Evolutionary conservation across 2,113 vertebrate genomes (phyloP).

Genomic region (Platysteira castanea): DNA sequence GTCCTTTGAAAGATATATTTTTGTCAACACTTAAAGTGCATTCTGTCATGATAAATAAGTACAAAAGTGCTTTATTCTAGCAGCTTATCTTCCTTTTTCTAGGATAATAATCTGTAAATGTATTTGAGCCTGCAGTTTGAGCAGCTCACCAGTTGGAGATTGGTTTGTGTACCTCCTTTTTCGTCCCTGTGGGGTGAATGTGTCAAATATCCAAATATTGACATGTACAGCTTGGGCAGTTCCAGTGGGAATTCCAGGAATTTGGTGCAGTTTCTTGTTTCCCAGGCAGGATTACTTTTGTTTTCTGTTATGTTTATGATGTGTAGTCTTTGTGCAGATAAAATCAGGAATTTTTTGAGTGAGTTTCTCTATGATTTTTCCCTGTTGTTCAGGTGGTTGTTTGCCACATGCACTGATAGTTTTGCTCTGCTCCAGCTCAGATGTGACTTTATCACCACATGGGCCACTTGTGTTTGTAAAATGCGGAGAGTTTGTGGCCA

Average conservation of each 20-base stretch:
- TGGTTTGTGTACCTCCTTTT: not conserved
- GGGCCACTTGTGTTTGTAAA: not conserved
- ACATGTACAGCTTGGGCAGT: not conserved
- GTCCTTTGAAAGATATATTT: not conserved
- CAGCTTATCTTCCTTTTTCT: not conserved
- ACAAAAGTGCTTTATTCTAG: not conserved
- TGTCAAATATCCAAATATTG: not conserved
- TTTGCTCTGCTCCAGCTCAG: not conserved
- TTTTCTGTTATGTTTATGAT: not conserved
- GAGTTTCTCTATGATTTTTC: not conserved
- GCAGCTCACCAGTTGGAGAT: not conserved
- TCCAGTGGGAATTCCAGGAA: not conserved
- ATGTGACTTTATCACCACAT: not conserved
- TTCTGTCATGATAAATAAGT: not conserved
- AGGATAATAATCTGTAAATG: not conserved
- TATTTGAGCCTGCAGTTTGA: not conserved
- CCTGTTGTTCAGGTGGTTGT: not conserved
- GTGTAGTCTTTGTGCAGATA: not conserved
- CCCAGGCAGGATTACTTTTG: not conserved
- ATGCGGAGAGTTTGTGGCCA: not conserved
- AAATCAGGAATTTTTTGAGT: not conserved
- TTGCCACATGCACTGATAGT: not conserved
- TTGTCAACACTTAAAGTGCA: not conserved
- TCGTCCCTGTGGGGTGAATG: not conserved
- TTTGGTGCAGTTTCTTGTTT: not conserved